Evolutionary conservation across 2,888 invertebrate genomes (phyloP).

Genomic region (Cosmorhoe ocellata): DNA sequence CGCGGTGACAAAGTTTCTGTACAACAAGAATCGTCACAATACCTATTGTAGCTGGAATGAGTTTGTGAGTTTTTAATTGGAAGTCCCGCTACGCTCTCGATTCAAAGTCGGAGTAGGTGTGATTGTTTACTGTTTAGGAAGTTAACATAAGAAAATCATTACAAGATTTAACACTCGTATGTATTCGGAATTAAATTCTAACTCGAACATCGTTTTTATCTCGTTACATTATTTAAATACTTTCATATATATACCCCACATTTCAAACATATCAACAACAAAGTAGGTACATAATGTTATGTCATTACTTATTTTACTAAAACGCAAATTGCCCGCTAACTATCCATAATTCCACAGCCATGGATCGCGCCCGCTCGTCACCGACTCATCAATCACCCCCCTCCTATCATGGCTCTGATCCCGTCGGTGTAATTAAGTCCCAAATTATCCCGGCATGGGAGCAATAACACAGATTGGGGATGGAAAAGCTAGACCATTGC

Average conservation of each 20-base stretch:
- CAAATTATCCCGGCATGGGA: slow-evolving; percentile 45
- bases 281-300: not conserved
- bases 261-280: too few species aligned
- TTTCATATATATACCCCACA: too few species aligned
- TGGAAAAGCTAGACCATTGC: slow-evolving; percentile 7
- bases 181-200: too few species aligned
- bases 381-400: slow-evolving; percentile 56
- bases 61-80: slow-evolving; percentile 37
- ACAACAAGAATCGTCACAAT: slow-evolving; percentile 36
- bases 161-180: too few species aligned
- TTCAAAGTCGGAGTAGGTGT: slow-evolving; percentile 4
- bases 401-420: slow-evolving; percentile 20
- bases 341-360: slow-evolving; percentile 34
- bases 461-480: slow-evolving; percentile 11
- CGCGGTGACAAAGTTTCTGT: slow-evolving; percentile 38
- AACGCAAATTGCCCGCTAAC: slow-evolving; percentile 23
- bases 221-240: too few species aligned
- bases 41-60: slow-evolving; percentile 27
- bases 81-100: slow-evolving; percentile 12
- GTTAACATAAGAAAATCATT: not conserved
- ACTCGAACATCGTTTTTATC: too few species aligned
- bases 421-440: slow-evolving; percentile 52
- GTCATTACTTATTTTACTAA: not conserved
- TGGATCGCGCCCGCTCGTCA: slow-evolving; percentile 48
- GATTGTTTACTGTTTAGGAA: slow-evolving; percentile 17